A percentile compares a stretch with the other conserved stretches of the same genome.
These are phyloP conservation scores for Etheostoma nigrum DNA, from an alignment of 2,797 vertebrate species.

Conservation along the genomic window DNA sequence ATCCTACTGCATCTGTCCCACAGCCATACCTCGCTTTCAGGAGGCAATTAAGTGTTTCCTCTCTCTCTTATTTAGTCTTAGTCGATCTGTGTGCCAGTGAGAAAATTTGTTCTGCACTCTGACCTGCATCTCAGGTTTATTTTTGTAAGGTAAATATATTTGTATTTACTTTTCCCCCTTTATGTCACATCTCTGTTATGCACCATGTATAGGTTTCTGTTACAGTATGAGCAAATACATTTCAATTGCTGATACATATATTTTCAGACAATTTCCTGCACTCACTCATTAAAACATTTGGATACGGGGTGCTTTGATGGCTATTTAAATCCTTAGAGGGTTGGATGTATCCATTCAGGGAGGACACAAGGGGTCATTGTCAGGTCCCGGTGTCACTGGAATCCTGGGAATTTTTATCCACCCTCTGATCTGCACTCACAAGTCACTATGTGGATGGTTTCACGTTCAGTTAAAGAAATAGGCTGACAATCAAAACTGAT, in stretches of 20 bases:
- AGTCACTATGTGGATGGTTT: conserved; percentile 37
- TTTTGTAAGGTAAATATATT: conserved; percentile 18
- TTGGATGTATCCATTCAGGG: conserved; percentile 6
- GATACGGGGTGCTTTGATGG: conserved; percentile 2
- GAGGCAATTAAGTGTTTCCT: conserved; percentile 66
- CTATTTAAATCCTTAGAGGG: conserved; percentile 26
- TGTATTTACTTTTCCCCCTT: not conserved
- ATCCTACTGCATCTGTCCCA: conserved; percentile 66
- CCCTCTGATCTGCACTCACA: conserved; percentile 54
- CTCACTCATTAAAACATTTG: conserved; percentile 8
- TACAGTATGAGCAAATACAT: not conserved
- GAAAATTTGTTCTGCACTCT: conserved; percentile 26
- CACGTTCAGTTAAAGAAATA: conserved; percentile 20
- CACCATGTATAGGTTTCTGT: not conserved
- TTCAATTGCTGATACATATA: not conserved
- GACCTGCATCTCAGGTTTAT: conserved; percentile 39
- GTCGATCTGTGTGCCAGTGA: not conserved
- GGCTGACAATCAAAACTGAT: not conserved
- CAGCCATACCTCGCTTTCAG: conserved; percentile 42
- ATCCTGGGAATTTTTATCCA: conserved; percentile 64
- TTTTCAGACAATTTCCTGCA: not conserved
- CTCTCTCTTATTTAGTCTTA: conserved; percentile 44
- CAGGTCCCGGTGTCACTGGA: conserved; percentile 44
- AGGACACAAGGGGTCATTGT: conserved; percentile 60
- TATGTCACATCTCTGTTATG: not conserved